Conservation (phyloP, 2,113 vertebrate species). For the Atractosteus spatula region DNA sequence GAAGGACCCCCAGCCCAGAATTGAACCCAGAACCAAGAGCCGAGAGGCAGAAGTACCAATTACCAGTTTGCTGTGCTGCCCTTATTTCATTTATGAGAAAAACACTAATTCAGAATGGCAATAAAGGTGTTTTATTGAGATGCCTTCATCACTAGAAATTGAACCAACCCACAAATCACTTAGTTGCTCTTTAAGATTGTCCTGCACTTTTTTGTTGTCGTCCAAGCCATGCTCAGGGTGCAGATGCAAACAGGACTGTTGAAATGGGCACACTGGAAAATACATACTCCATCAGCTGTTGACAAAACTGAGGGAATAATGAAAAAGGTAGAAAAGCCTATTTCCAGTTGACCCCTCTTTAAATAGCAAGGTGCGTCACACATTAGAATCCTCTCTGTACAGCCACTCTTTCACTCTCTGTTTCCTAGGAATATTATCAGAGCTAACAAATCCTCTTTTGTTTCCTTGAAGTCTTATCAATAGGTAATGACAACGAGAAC, state of each 20-base stretch:
- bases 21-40: too few species aligned
- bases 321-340: not conserved
- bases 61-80: too few species aligned
- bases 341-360: constrained; percentile 6
- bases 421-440: constrained; percentile 9
- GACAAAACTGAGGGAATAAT: not conserved
- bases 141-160: too few species aligned
- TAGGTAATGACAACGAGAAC: not conserved
- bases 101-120: too few species aligned
- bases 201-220: too few species aligned
- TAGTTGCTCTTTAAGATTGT: too few species aligned
- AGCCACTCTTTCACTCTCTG: not conserved
- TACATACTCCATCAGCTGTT: not conserved
- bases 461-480: constrained; percentile 3
- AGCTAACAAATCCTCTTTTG: constrained; percentile 9
- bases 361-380: constrained; percentile 8
- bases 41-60: too few species aligned
- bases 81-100: too few species aligned
- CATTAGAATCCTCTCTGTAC: constrained; percentile 4
- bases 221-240: too few species aligned
- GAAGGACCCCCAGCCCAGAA: too few species aligned
- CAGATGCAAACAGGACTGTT: not conserved
- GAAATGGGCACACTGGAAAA: not conserved
- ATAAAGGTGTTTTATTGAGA: too few species aligned
- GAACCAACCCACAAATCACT: too few species aligned